phyloP scores from a whole-genome alignment of 2,888 invertebrate genomes.

The Drosophila paranaensis region DNA sequence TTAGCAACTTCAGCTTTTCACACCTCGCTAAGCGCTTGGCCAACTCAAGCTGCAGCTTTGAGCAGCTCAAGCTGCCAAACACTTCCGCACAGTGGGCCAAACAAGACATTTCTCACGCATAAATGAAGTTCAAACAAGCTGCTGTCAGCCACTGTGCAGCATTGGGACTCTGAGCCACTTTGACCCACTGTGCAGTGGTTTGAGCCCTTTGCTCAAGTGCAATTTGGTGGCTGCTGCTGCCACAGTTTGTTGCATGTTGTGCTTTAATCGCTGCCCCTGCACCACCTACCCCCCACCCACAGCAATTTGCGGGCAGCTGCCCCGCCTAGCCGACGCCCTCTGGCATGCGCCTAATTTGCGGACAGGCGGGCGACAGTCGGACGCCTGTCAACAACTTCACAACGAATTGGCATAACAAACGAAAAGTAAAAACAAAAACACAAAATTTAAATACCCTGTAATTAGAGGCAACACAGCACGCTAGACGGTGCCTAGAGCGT shows the following conservation, averaged over 20 bases:
- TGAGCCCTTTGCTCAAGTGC: slow-evolving; percentile 27
- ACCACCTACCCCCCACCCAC: not conserved
- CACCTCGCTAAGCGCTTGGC: slow-evolving; percentile 40
- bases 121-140: not conserved
- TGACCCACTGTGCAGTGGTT: not conserved
- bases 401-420: slow-evolving; percentile 2
- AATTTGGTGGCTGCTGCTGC: slow-evolving; percentile 17
- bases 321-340: slow-evolving; percentile 21
- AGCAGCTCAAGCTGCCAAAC: slow-evolving; percentile 2
- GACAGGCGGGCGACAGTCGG: slow-evolving; percentile 34
- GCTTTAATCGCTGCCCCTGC: not conserved
- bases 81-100: slow-evolving; percentile 55
- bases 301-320: slow-evolving; percentile 30
- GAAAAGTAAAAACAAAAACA: not conserved
- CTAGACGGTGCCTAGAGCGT: not conserved
- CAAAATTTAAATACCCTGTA: slow-evolving; percentile 10
- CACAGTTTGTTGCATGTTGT: slow-evolving; percentile 33
- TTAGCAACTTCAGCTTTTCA: slow-evolving; percentile 37
- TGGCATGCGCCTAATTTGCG: slow-evolving; percentile 53
- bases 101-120: slow-evolving; percentile 6
- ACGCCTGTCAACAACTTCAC: slow-evolving; percentile 20
- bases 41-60: not conserved
- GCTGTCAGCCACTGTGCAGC: not conserved
- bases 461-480: not conserved
- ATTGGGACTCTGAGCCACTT: not conserved